Percentiles rank a stretch among this genome's conserved stretches.
These are phyloP conservation scores for Eristalis pertinax DNA, from an alignment of 2,888 invertebrate genomes.

Conservation along the genomic window DNA sequence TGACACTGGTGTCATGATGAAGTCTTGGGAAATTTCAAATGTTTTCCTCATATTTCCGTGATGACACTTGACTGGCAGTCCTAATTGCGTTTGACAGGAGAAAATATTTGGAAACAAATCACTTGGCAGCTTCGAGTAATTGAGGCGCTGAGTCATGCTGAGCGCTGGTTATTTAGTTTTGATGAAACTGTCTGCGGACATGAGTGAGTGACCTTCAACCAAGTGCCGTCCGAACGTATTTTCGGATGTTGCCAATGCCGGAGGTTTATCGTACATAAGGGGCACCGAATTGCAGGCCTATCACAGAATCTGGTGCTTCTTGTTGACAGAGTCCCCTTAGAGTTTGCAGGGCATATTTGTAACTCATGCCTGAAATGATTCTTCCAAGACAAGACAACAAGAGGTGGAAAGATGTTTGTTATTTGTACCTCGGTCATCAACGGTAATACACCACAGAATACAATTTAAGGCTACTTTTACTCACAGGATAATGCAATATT, in stretches of 20 bases:
- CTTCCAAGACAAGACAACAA: too few relatives aligned
- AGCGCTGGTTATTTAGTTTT: background rate
- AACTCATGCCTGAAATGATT: too few relatives aligned
- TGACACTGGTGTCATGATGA: background rate
- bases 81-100: background rate
- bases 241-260: background rate
- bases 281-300: too few relatives aligned
- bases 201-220: background rate
- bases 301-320: too few relatives aligned
- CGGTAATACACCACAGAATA: too few relatives aligned
- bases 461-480: too few relatives aligned
- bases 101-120: slow-evolving; percentile 3
- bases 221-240: background rate
- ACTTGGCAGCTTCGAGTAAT: background rate
- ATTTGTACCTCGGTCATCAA: too few relatives aligned
- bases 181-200: background rate
- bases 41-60: background rate
- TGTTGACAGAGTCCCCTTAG: too few relatives aligned
- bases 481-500: too few relatives aligned
- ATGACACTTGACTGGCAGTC: slow-evolving; percentile 1
- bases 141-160: background rate
- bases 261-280: too few relatives aligned
- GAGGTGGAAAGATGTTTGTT: too few relatives aligned
- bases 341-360: too few relatives aligned
- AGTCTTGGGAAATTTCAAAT: background rate